phyloP scores from a whole-genome alignment of 2,113 vertebrate genomes.

The Microcebus jonahi region DNA sequence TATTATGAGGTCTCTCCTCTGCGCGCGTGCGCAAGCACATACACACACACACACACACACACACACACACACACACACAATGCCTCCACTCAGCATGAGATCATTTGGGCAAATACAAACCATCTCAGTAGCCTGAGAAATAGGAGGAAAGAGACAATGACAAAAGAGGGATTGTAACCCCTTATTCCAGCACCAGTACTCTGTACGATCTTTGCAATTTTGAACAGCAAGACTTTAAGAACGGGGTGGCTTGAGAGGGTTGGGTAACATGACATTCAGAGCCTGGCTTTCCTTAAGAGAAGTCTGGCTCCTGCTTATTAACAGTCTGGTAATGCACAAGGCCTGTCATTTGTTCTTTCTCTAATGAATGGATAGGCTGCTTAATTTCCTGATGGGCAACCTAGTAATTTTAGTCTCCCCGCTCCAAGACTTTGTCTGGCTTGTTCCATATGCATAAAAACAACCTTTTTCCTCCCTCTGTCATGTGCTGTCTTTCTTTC shows the following conservation, averaged over 20 bases:
- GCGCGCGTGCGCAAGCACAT: too few relatives aligned
- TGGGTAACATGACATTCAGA: slow-evolving; percentile 34
- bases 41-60: not conserved
- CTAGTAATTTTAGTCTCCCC: slow-evolving; percentile 54
- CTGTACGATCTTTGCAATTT: not conserved
- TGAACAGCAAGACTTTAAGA: slow-evolving; percentile 20
- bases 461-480: not conserved
- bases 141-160: not conserved
- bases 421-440: slow-evolving; percentile 43
- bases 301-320: slow-evolving; percentile 61
- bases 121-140: not conserved
- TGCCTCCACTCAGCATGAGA: not conserved
- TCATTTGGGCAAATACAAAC: slow-evolving; percentile 4
- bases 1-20: not conserved
- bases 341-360: slow-evolving; percentile 64
- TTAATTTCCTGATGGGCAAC: slow-evolving; percentile 70
- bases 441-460: slow-evolving; percentile 26
- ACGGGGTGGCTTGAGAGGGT: not conserved
- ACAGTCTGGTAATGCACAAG: slow-evolving; percentile 54
- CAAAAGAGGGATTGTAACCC: not conserved
- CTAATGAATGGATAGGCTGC: slow-evolving; percentile 68
- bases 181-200: not conserved
- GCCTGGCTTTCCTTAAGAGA: slow-evolving; percentile 19
- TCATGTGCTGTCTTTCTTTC: not conserved
- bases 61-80: not conserved